phyloP scores from a whole-genome alignment of 2,113 vertebrate species.

The Dasyurus viverrinus region DNA sequence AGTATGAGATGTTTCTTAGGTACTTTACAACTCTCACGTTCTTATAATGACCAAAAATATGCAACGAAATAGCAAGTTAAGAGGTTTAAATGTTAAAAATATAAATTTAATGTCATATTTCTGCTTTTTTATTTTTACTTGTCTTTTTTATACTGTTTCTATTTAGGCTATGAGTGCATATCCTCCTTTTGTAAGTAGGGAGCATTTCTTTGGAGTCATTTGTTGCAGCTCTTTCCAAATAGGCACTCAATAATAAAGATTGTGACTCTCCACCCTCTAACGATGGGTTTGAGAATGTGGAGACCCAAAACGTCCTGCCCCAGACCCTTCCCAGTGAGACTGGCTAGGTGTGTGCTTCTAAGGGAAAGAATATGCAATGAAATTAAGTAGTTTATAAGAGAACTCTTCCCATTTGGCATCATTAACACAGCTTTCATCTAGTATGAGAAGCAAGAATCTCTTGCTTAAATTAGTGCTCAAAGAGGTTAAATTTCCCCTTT shows the following conservation, averaged over 20 bases:
- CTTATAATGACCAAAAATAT: not conserved
- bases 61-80: not conserved
- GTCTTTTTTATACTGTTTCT: not conserved
- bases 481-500: too few species aligned
- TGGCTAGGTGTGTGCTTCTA: too few species aligned
- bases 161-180: not conserved
- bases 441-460: too few species aligned
- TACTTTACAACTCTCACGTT: not conserved
- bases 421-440: too few species aligned
- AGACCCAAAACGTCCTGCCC: too few species aligned
- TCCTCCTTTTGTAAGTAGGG: not conserved
- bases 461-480: too few species aligned
- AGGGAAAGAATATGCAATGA: too few species aligned
- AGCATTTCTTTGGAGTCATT: not conserved
- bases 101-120: not conserved
- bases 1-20: not conserved
- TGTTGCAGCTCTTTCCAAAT: not conserved
- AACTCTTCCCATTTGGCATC: too few species aligned
- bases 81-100: not conserved
- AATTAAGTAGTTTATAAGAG: too few species aligned
- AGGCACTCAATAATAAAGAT: not conserved
- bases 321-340: too few species aligned
- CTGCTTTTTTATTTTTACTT: not conserved
- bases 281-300: too few species aligned
- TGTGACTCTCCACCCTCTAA: too few species aligned